These are phyloP conservation scores for Parelbella ahira DNA, from an alignment of 2,888 invertebrate species.

Conservation along the genomic window DNA sequence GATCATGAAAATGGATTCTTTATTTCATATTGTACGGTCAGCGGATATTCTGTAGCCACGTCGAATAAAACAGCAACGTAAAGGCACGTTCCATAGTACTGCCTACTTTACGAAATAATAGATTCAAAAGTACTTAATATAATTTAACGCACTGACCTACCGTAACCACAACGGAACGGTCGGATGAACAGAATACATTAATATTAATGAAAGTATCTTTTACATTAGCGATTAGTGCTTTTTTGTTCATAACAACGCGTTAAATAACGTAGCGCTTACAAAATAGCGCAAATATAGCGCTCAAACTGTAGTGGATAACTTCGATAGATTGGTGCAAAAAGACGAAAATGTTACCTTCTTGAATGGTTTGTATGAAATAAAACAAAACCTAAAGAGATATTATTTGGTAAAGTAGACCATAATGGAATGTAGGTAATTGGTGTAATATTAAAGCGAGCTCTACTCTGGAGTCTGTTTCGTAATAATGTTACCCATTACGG, in stretches of 20 bases:
- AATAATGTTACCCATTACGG: conserved; percentile 8
- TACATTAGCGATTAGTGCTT: neutral
- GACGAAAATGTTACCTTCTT: no score
- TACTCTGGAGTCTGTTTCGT: conserved; percentile 4
- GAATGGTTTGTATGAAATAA: no score
- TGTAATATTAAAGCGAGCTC: no score
- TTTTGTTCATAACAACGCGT: no score
- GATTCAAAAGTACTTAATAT: conserved; percentile 2
- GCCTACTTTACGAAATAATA: conserved; percentile 2
- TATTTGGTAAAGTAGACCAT: no score
- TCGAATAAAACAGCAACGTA: conserved; percentile 3
- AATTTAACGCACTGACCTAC: conserved; percentile 10
- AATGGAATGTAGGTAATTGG: no score
- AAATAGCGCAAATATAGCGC: no score
- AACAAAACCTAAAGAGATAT: no score
- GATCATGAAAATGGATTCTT: conserved; percentile 19
- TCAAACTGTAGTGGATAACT: no score
- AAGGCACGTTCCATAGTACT: neutral
- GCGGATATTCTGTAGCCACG: conserved; percentile 1
- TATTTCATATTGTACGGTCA: conserved; percentile 10
- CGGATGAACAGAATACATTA: conserved; percentile 5
- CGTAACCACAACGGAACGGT: conserved; percentile 1
- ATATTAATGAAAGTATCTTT: conserved; percentile 1
- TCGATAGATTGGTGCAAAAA: no score
- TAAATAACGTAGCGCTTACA: no score